These are phyloP conservation scores for Pheosia tremula DNA, from an alignment of 2,888 invertebrate genomes.

Conservation along the genomic window DNA sequence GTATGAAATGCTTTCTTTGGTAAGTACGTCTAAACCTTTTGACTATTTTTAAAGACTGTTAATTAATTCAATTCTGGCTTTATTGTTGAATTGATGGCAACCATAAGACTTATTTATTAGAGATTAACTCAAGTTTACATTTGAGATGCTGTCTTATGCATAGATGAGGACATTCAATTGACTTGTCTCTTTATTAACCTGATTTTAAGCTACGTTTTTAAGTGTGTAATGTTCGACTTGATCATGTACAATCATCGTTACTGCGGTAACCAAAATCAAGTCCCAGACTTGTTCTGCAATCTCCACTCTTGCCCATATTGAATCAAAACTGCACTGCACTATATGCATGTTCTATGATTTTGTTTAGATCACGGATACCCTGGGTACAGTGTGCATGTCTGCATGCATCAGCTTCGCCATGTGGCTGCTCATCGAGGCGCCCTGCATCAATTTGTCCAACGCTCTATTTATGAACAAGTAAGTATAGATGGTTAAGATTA, in stretches of 20 bases:
- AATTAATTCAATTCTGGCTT: not conserved
- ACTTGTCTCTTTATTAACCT: too few relatives aligned
- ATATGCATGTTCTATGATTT: not conserved
- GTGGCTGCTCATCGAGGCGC: constrained; percentile 24
- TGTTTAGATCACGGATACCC: constrained; percentile 8
- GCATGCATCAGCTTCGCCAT: constrained; percentile 11
- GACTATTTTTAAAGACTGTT: not conserved
- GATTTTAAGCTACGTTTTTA: too few relatives aligned
- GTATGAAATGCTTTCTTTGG: constrained; percentile 12
- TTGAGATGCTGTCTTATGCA: too few relatives aligned
- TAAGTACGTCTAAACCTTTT: constrained; percentile 11
- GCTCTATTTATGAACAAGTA: constrained; percentile 8
- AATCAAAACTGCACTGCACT: not conserved
- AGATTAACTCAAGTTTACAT: too few relatives aligned
- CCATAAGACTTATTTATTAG: too few relatives aligned
- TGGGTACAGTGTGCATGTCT: constrained; percentile 8
- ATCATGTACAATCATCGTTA: too few relatives aligned
- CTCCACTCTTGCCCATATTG: not conserved
- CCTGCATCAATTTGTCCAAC: constrained; percentile 17
- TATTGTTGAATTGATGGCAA: not conserved
- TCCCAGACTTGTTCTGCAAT: not conserved
- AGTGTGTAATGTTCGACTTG: too few relatives aligned
- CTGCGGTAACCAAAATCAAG: too few relatives aligned
- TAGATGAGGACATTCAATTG: too few relatives aligned
- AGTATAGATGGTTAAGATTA: constrained; percentile 1